These are phyloP conservation scores for Huso huso DNA, from an alignment of 2,797 vertebrate species.

Conservation along the genomic window DNA sequence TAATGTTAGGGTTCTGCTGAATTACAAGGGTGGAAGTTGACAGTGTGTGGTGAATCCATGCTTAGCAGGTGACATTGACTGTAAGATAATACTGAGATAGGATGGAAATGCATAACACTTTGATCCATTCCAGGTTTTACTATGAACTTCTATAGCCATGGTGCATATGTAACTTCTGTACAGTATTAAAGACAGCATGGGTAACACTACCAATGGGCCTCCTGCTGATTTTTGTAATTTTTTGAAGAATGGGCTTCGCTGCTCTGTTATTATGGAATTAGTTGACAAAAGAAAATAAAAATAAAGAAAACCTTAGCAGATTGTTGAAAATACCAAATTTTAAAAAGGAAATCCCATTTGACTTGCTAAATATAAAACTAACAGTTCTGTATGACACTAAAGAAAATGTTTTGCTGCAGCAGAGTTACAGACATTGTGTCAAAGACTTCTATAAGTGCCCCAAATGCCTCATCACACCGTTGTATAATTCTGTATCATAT, in stretches of 20 bases:
- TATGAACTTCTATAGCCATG: slow-evolving; percentile 2
- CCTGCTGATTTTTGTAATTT: slow-evolving; percentile 1
- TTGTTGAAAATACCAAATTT: neutral
- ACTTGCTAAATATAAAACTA: neutral
- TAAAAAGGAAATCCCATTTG: neutral
- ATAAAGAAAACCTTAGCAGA: neutral
- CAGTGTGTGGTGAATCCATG: slow-evolving; percentile 7
- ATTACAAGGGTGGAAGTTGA: slow-evolving; percentile 21
- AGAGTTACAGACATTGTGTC: neutral
- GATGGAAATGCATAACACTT: slow-evolving; percentile 11
- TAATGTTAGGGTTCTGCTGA: slow-evolving; percentile 23
- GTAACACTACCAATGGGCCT: no score
- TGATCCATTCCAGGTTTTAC: slow-evolving; percentile 14
- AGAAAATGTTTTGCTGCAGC: neutral
- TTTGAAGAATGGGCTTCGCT: neutral
- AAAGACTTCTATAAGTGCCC: neutral
- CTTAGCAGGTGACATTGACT: slow-evolving; percentile 8
- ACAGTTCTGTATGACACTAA: neutral
- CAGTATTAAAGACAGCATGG: neutral
- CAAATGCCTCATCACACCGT: neutral
- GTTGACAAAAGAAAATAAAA: slow-evolving; percentile 21
- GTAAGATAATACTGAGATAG: slow-evolving; percentile 12
- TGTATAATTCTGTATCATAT: neutral
- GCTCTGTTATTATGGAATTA: slow-evolving; percentile 23
- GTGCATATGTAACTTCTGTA: slow-evolving; percentile 9